phyloP scores from a whole-genome alignment of 2,888 invertebrate species.

The Papilio demoleus region DNA sequence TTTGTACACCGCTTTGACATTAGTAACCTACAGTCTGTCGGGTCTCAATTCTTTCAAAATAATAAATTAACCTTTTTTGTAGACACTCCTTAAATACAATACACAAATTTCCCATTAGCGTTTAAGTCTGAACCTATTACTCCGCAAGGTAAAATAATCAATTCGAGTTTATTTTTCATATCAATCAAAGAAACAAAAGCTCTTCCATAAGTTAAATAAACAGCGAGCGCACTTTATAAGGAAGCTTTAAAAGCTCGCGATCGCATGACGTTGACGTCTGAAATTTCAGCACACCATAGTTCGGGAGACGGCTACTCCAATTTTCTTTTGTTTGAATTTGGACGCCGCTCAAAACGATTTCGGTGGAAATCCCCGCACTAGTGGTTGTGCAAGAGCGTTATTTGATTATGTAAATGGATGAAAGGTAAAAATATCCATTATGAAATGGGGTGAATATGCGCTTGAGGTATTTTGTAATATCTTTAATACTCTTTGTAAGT shows the following conservation, averaged over 20 bases:
- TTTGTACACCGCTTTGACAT: no score
- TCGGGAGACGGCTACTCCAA: constrained; percentile 41
- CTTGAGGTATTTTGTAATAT: constrained; percentile 1
- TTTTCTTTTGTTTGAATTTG: constrained; percentile 61
- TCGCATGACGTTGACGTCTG: constrained; percentile 27
- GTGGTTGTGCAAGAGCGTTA: constrained; percentile 38
- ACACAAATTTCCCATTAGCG: background rate
- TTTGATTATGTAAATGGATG: constrained; percentile 25
- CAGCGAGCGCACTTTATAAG: constrained; percentile 10
- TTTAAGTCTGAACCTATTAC: background rate
- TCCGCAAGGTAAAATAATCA: background rate
- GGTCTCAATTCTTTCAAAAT: background rate
- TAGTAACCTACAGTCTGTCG: background rate
- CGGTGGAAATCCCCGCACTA: constrained; percentile 49
- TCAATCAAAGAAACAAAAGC: constrained; percentile 20
- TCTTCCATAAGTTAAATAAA: constrained; percentile 8
- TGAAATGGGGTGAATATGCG: background rate
- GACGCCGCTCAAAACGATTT: constrained; percentile 56
- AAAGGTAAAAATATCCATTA: background rate
- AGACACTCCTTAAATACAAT: background rate
- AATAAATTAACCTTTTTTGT: background rate
- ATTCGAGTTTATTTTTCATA: background rate
- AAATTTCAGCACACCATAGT: constrained; percentile 30
- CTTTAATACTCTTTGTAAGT: background rate
- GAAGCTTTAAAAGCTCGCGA: constrained; percentile 19